Percentiles rank a stretch among this genome's conserved stretches.
Conservation (phyloP, 1,140 invertebrate species). For the Micrasema minimum region DNA sequence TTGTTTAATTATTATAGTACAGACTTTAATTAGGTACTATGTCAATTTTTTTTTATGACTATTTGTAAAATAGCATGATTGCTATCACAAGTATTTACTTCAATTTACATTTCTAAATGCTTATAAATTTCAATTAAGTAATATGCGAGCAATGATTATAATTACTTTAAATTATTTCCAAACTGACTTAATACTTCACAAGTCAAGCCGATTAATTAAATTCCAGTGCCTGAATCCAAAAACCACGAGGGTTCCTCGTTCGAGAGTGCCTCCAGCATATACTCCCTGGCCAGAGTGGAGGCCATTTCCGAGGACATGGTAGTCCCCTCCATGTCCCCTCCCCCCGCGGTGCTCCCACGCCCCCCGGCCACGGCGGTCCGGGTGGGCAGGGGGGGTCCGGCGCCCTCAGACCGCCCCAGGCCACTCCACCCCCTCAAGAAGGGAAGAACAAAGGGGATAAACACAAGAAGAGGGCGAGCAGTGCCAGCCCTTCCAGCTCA, state of each 20-base stretch:
- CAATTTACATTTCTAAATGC: too few species aligned
- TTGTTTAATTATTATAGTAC: too few species aligned
- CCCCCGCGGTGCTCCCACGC: slow-evolving; percentile 34
- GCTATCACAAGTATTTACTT: too few species aligned
- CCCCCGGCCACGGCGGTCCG: not conserved
- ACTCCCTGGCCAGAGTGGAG: slow-evolving; percentile 78
- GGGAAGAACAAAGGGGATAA: slow-evolving; percentile 32
- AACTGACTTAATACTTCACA: not conserved
- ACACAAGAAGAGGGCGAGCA: slow-evolving; percentile 46
- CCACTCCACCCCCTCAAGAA: slow-evolving; percentile 30
- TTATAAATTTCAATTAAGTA: too few species aligned
- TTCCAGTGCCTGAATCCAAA: slow-evolving; percentile 64
- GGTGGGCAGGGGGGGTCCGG: not conserved
- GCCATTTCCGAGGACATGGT: slow-evolving; percentile 69
- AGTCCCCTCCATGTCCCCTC: slow-evolving; percentile 66
- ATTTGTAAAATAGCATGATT: too few species aligned
- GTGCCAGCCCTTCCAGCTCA: slow-evolving; percentile 41
- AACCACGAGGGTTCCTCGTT: slow-evolving; percentile 80
- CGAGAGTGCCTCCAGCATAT: slow-evolving; percentile 83
- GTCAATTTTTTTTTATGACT: too few species aligned
- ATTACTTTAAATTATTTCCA: too few species aligned
- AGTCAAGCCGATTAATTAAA: not conserved
- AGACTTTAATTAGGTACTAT: too few species aligned
- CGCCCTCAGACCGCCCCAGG: slow-evolving; percentile 11
- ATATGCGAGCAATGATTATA: too few species aligned